A percentile compares a stretch with the other conserved stretches of the same genome.
Evolutionary conservation across 2,113 vertebrate species (phyloP).

Genomic region (Neotragus moschatus): DNA sequence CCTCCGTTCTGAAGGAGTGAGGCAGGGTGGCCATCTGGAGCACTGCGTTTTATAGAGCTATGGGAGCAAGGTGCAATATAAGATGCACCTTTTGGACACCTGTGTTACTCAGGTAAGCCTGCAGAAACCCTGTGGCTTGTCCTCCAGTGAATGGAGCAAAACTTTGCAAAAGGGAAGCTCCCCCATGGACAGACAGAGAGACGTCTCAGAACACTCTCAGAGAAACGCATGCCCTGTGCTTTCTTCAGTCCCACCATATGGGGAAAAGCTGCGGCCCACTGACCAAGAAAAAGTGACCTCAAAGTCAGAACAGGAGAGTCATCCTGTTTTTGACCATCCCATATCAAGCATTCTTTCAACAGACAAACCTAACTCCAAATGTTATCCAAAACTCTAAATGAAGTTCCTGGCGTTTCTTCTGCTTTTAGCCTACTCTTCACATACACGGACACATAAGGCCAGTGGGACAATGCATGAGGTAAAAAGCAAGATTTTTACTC

Average conservation of each 20-base stretch:
- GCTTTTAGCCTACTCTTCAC: neutral
- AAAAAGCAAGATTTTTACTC: neutral
- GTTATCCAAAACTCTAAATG: neutral
- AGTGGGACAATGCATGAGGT: too few species aligned
- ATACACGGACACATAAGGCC: neutral
- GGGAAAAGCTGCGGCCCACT: neutral
- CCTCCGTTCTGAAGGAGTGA: neutral
- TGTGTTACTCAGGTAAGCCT: neutral
- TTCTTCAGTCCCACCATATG: neutral
- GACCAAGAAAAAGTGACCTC: neutral
- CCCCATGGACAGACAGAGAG: neutral
- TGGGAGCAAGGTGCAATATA: neutral
- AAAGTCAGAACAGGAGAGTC: neutral
- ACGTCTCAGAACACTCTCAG: neutral
- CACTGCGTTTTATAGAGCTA: neutral
- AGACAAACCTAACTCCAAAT: neutral
- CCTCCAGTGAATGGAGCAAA: neutral
- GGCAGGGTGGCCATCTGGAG: neutral
- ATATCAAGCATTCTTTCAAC: neutral
- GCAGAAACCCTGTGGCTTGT: neutral
- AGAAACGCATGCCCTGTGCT: neutral
- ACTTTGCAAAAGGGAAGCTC: neutral
- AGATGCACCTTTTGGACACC: neutral
- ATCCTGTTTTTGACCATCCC: neutral
- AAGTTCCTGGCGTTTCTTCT: neutral